Evolutionary conservation across 1,140 invertebrate genomes (phyloP).

Genomic region (Trissolcus basalis): DNA sequence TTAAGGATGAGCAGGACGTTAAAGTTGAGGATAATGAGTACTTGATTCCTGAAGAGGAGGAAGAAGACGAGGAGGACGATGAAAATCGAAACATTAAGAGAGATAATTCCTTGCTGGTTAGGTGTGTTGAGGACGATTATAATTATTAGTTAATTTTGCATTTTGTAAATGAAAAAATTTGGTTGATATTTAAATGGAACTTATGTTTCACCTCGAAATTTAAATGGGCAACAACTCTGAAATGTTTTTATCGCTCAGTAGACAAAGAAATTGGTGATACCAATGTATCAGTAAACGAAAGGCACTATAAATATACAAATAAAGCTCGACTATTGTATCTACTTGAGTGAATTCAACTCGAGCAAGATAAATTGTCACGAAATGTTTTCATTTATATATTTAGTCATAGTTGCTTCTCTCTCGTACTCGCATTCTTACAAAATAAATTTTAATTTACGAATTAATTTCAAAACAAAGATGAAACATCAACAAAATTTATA

Average conservation of each 20-base stretch:
- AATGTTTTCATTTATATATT: constrained; percentile 1
- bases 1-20: constrained; percentile 67
- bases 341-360: constrained; percentile 10
- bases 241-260: constrained; percentile 30
- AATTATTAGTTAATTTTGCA: no score
- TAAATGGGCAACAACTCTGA: no score
- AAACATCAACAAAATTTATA: no score
- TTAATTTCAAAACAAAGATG: no score
- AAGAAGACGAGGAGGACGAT: constrained; percentile 56
- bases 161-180: no score
- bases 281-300: constrained; percentile 35
- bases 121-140: no score
- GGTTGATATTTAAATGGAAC: no score
- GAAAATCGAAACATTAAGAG: constrained; percentile 36
- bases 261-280: constrained; percentile 33
- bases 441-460: no score
- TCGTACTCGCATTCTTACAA: no score
- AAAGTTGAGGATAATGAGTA: constrained; percentile 61
- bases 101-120: constrained; percentile 35
- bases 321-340: constrained; percentile 3
- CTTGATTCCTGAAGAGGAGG: constrained; percentile 59
- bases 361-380: constrained; percentile 18
- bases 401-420: no score
- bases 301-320: constrained; percentile 27
- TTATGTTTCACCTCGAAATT: no score